Evolutionary conservation across 2,797 vertebrate genomes (phyloP).

Genomic region (Merluccius polli): DNA sequence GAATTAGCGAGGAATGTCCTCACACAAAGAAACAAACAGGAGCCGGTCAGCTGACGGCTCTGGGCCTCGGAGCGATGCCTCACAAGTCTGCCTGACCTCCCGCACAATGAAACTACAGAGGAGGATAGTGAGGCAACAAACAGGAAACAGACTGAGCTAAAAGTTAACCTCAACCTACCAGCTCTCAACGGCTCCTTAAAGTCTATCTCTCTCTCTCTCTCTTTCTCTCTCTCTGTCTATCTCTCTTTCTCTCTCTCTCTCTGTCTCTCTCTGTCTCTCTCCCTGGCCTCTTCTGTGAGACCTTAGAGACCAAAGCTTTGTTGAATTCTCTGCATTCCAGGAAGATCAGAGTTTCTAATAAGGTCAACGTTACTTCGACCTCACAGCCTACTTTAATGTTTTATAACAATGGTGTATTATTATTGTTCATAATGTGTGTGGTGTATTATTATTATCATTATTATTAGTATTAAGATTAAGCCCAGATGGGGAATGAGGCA

Average conservation of each 20-base stretch:
- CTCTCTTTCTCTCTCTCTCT: neutral
- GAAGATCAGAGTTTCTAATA: constrained; percentile 20
- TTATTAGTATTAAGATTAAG: neutral
- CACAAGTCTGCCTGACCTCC: neutral
- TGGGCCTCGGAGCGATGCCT: neutral
- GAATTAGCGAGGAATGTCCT: constrained; percentile 29
- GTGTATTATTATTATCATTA: neutral
- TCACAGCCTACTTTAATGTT: neutral
- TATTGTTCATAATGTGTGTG: neutral
- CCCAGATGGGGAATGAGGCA: no score
- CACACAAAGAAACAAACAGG: constrained; percentile 12
- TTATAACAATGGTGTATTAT: neutral
- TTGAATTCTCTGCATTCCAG: constrained; percentile 20
- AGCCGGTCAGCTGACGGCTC: constrained; percentile 17
- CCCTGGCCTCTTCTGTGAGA: neutral
- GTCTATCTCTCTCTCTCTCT: constrained; percentile 6
- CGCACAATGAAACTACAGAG: no score
- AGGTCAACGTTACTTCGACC: constrained; percentile 1
- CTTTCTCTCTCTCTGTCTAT: neutral
- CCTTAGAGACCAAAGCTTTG: neutral
- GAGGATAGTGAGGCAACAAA: no score
- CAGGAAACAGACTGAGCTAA: no score
- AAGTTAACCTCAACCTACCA: no score
- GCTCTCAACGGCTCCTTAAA: no score
- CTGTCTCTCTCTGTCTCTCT: neutral